Conservation (phyloP, 2,797 vertebrate species). For the Sebastes diploproa region DNA sequence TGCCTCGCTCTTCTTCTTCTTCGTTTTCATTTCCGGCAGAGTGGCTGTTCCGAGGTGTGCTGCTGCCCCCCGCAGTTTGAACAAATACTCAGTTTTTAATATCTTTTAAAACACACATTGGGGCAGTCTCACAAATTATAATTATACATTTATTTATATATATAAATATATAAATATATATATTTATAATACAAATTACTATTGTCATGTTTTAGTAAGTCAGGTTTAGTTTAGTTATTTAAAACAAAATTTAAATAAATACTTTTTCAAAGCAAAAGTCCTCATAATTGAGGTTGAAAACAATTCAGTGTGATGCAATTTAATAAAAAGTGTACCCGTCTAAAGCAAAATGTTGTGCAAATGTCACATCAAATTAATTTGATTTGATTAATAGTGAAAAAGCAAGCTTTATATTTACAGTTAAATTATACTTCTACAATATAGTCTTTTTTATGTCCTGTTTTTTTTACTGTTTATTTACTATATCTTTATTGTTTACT, state of each 20-base stretch:
- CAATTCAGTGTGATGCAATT: no score
- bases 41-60: fast-evolving
- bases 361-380: background rate
- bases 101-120: no score
- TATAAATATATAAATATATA: no score
- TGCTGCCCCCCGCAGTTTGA: constrained; percentile 30
- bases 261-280: background rate
- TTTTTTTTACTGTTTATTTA: no score
- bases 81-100: background rate
- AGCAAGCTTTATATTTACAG: background rate
- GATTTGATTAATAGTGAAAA: background rate
- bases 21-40: background rate
- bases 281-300: background rate
- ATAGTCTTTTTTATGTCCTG: no score
- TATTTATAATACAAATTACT: no score
- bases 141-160: no score
- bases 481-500: no score
- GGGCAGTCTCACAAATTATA: background rate
- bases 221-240: background rate
- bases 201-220: background rate
- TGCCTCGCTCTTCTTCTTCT: constrained; percentile 19
- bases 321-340: background rate
- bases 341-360: background rate
- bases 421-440: background rate
- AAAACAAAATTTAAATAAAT: background rate